Base-by-base conservation (phyloP, 2,797 vertebrate species). In the Danio choprae region DNA sequence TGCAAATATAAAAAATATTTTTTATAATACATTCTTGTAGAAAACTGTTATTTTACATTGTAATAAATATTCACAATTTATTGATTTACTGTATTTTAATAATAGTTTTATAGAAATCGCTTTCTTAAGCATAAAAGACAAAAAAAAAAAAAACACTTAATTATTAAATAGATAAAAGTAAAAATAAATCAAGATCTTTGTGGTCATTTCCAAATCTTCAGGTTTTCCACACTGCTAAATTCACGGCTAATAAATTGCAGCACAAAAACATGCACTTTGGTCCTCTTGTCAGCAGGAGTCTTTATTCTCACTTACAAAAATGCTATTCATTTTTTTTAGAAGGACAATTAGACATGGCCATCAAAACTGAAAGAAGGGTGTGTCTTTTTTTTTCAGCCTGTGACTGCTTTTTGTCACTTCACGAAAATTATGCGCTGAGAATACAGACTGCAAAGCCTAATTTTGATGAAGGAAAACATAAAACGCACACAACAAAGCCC, bases 331-430 rank as follows among this genome's bases (percentile, higher is more conserved):
- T 92, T 90, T 90, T 90, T 90, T 90, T 79, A 90, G 83, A 81
- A 89, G 38, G 85, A 87, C 90, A 90, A 93, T 93, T 93, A 92
- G 92, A 92, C 89, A 93, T 89, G 91, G 90, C 83, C 86, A 83
- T 85, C 84, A 62, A 82, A 85, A 82, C 84, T 89, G 90, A 92
- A 92, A 87, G 89, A 89, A 50, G 67, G 56, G 72, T 38, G 72
- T 81, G 88, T 67, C 77, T 83, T 86, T 86, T 70, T 76, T 85
- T 85, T 84, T 83, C 84, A 29, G 29, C 80, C 75, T 85, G 84
- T 86, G 75, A 69, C 41, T 2, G 71, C 86, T 88, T 84, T 89
- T 82, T 89, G 82, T 84, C 41, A 85, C 89, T 89, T 87, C 85
- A 88, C 48, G 81, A 88, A 88, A 90, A 88, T 89, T 89, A 88